phyloP scores from a whole-genome alignment of 2,113 vertebrate species.

The Hypocryptadius cinnamomeus region DNA sequence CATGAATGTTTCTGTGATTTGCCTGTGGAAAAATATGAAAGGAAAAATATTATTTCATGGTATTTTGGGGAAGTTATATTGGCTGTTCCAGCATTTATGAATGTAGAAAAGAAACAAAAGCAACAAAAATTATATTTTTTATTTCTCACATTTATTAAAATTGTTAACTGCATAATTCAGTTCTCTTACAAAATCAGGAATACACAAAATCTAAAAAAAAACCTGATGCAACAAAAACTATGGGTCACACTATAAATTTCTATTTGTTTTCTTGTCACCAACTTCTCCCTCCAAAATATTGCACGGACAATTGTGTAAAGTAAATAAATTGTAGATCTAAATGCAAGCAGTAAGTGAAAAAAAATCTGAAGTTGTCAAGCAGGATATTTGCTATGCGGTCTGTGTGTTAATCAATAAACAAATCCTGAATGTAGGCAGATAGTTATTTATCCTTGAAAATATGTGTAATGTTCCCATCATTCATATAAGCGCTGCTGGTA shows the following conservation, averaged over 20 bases:
- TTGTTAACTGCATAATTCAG: neutral
- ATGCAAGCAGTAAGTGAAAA: neutral
- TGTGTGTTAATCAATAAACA: slow-evolving; percentile 28
- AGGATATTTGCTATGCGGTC: neutral
- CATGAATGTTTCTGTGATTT: slow-evolving; percentile 17
- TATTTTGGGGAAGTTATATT: slow-evolving; percentile 30
- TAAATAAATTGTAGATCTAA: neutral
- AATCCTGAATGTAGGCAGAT: neutral
- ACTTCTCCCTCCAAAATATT: neutral
- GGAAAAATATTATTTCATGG: slow-evolving; percentile 4
- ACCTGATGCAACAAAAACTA: neutral
- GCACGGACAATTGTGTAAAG: neutral
- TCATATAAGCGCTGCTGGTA: neutral
- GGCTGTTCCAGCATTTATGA: neutral
- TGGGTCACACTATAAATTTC: neutral
- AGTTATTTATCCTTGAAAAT: slow-evolving; percentile 58
- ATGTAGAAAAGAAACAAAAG: neutral
- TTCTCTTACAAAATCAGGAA: neutral
- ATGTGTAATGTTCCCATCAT: slow-evolving; percentile 24
- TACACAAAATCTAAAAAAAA: neutral
- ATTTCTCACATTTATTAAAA: neutral
- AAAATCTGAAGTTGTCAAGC: neutral
- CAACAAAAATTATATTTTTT: neutral
- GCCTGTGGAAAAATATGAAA: slow-evolving; percentile 12
- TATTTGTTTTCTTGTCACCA: neutral